These are phyloP conservation scores for Shargacucullia verbasci DNA, from an alignment of 2,888 invertebrate species.

Conservation along the genomic window DNA sequence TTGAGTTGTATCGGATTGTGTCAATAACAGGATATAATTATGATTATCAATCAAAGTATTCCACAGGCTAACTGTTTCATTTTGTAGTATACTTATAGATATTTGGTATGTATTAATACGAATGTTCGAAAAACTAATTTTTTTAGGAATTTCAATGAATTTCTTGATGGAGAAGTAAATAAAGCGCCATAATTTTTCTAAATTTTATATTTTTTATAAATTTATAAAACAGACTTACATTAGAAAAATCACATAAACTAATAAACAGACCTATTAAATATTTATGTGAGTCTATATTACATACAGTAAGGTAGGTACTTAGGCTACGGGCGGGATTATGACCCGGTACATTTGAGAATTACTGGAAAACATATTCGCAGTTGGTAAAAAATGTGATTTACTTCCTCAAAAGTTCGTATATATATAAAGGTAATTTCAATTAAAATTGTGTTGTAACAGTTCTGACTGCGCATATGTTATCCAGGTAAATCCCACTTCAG, in stretches of 20 bases:
- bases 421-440: conserved; percentile 18
- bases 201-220: conserved; percentile 80
- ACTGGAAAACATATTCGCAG: conserved; percentile 82
- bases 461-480: conserved; percentile 74
- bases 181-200: conserved; percentile 60
- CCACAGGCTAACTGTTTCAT: no score
- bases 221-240: conserved; percentile 89
- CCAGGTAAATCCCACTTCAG: conserved; percentile 76
- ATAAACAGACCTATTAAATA: conserved; percentile 89
- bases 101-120: no score
- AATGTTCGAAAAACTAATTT: not conserved
- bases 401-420: no score
- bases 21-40: no score
- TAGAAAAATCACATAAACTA: conserved; percentile 88
- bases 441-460: conserved; percentile 42
- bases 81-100: no score
- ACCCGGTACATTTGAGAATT: conserved; percentile 87
- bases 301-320: conserved; percentile 87
- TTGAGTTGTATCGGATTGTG: no score
- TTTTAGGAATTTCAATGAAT: not conserved
- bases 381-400: conserved; percentile 12
- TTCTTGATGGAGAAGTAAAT: conserved; percentile 15
- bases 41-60: no score
- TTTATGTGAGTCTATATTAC: conserved; percentile 89
- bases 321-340: conserved; percentile 88